A percentile compares a stretch with the other conserved stretches of the same genome.
Evolutionary conservation across 2,113 vertebrate genomes (phyloP).

Genomic region (Sapajus apella): DNA sequence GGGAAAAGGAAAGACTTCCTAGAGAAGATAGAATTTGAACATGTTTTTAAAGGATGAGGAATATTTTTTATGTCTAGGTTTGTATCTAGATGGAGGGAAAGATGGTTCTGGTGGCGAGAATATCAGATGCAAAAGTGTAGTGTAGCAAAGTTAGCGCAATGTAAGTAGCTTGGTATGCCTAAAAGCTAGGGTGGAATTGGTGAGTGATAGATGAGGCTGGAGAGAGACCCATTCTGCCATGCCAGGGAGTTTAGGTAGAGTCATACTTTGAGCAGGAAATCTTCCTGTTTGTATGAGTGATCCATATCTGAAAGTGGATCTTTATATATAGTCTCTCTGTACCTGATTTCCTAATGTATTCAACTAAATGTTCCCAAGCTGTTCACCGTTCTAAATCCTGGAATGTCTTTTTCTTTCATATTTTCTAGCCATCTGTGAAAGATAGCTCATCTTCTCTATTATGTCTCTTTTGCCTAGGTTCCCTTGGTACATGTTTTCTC

Average conservation of each 20-base stretch:
- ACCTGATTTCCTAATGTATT: neutral
- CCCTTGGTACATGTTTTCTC: constrained; percentile 38
- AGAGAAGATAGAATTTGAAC: neutral
- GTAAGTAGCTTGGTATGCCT: neutral
- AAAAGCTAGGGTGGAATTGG: neutral
- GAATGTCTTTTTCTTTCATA: neutral
- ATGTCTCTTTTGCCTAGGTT: constrained; percentile 21
- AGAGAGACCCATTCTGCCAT: neutral
- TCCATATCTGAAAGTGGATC: neutral
- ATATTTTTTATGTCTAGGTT: neutral
- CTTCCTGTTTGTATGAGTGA: neutral
- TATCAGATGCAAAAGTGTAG: neutral
- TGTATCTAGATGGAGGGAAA: neutral
- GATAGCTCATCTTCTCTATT: constrained; percentile 19
- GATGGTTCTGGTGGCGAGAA: neutral
- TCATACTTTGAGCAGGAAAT: neutral
- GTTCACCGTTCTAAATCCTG: neutral
- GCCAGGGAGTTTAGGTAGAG: neutral
- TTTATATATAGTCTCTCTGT: neutral
- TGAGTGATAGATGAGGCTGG: neutral
- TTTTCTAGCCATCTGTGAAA: constrained; percentile 32
- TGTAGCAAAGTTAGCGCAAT: neutral
- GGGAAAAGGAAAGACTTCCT: neutral
- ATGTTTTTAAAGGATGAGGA: neutral
- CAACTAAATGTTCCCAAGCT: neutral